phyloP scores from a whole-genome alignment of 2,888 invertebrate species.

The Drosophila pseudotalamancana region DNA sequence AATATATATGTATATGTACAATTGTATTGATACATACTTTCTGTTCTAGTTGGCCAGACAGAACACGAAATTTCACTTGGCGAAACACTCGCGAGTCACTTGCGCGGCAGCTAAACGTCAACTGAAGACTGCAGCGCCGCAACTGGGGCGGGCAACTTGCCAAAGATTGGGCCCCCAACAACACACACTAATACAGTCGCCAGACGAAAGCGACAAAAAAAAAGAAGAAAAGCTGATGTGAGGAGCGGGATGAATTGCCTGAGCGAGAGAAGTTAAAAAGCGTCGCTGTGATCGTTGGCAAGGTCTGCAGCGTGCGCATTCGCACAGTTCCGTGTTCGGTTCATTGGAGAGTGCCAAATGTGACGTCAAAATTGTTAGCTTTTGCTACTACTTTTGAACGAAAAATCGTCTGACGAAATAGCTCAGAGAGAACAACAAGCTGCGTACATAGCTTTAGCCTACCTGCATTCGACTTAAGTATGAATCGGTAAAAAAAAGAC shows the following conservation, averaged over 20 bases:
- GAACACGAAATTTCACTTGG: slow-evolving; percentile 43
- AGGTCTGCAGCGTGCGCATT: neutral
- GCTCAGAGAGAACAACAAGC: neutral
- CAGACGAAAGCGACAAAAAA: slow-evolving; percentile 7
- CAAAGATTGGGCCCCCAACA: slow-evolving; percentile 17
- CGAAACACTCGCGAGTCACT: slow-evolving; percentile 41
- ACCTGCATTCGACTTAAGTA: neutral
- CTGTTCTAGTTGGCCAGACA: slow-evolving; percentile 22
- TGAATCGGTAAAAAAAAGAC: slow-evolving; percentile 9
- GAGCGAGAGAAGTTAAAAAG: slow-evolving; percentile 1
- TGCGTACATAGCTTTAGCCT: neutral
- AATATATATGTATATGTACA: slow-evolving; percentile 16
- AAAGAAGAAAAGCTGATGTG: neutral
- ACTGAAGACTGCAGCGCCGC: slow-evolving; percentile 55
- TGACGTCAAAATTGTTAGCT: slow-evolving; percentile 30
- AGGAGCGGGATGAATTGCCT: slow-evolving; percentile 9
- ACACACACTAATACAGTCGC: slow-evolving; percentile 12
- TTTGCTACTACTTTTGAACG: neutral
- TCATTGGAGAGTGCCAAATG: neutral
- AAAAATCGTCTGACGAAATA: neutral
- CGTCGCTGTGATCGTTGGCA: slow-evolving; percentile 18
- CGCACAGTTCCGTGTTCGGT: neutral
- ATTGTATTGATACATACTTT: slow-evolving; percentile 36
- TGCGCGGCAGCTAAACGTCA: slow-evolving; percentile 55
- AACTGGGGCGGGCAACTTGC: slow-evolving; percentile 27